phyloP scores from a whole-genome alignment of 2,888 invertebrate genomes.

The Xylota segnis region DNA sequence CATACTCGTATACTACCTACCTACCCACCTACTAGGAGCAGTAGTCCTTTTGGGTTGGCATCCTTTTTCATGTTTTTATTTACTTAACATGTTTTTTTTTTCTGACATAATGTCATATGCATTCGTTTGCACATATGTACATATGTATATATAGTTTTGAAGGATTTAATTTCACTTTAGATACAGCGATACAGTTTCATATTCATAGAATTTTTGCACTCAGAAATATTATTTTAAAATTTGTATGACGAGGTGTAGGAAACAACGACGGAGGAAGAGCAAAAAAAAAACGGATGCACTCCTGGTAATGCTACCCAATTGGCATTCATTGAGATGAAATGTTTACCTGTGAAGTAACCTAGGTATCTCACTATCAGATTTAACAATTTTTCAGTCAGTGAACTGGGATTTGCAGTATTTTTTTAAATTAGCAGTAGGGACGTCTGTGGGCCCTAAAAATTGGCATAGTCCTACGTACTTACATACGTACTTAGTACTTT shows the following conservation, averaged over 20 bases:
- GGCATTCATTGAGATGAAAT: conserved; percentile 47
- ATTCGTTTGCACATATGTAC: conserved; percentile 26
- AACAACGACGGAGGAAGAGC: not conserved
- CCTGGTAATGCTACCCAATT: conserved; percentile 39
- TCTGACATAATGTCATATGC: conserved; percentile 73
- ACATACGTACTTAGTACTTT: too few species aligned
- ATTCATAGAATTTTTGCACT: conserved; percentile 72
- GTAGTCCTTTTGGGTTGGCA: conserved; percentile 47
- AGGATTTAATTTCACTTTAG: conserved; percentile 68
- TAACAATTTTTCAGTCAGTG: not conserved
- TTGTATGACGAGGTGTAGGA: not conserved
- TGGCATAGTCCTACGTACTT: too few species aligned
- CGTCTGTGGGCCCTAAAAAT: too few species aligned
- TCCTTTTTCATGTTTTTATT: conserved; percentile 74
- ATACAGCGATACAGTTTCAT: conserved; percentile 66
- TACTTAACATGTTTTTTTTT: conserved; percentile 52
- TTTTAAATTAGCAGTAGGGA: too few species aligned
- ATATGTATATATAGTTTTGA: conserved; percentile 42
- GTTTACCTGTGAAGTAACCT: conserved; percentile 1
- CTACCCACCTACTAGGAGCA: conserved; percentile 8
- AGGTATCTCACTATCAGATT: not conserved
- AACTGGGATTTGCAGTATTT: too few species aligned
- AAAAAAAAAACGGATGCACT: conserved; percentile 20
- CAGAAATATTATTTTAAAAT: conserved; percentile 56
- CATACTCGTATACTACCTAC: too few species aligned